These are phyloP conservation scores for Zaprionus africanus DNA, from an alignment of 1,140 invertebrate species.

Conservation along the genomic window DNA sequence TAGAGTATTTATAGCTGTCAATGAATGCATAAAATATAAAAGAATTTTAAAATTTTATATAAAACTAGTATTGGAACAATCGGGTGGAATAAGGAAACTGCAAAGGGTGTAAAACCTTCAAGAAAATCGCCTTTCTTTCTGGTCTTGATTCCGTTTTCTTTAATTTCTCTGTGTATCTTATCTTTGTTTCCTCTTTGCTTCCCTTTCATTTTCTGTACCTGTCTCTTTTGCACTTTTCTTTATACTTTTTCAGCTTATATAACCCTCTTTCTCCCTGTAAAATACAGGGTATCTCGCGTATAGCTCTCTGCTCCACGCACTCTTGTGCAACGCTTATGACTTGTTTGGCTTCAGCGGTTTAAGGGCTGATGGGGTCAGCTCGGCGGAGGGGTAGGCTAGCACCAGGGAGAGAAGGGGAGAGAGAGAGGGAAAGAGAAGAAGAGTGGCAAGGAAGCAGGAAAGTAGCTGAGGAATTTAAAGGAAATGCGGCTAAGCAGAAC, in stretches of 20 bases:
- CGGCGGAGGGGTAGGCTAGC: too few relatives aligned
- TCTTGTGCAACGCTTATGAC: conserved; percentile 21
- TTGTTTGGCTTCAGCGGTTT: conserved; percentile 60
- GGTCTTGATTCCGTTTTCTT: neutral
- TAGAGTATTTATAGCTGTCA: too few relatives aligned
- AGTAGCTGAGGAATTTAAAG: conserved; percentile 77
- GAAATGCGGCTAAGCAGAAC: conserved; percentile 53
- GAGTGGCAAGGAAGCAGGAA: neutral
- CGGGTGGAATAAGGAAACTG: too few relatives aligned
- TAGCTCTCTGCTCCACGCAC: neutral
- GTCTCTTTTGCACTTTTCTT: too few relatives aligned
- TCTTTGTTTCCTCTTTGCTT: neutral
- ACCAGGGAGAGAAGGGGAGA: too few relatives aligned
- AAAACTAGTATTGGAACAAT: too few relatives aligned
- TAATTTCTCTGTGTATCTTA: neutral
- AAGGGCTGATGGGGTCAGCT: conserved; percentile 14
- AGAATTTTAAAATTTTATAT: too few relatives aligned
- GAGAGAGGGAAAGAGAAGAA: neutral
- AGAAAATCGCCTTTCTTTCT: too few relatives aligned
- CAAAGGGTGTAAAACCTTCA: too few relatives aligned
- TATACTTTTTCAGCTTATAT: neutral
- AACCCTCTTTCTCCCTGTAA: too few relatives aligned
- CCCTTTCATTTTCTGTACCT: too few relatives aligned
- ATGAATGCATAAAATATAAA: too few relatives aligned
- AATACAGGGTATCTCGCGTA: conserved; percentile 22